Base-by-base conservation (phyloP, 1,140 invertebrate species). In the Dendrolimus punctatus region DNA sequence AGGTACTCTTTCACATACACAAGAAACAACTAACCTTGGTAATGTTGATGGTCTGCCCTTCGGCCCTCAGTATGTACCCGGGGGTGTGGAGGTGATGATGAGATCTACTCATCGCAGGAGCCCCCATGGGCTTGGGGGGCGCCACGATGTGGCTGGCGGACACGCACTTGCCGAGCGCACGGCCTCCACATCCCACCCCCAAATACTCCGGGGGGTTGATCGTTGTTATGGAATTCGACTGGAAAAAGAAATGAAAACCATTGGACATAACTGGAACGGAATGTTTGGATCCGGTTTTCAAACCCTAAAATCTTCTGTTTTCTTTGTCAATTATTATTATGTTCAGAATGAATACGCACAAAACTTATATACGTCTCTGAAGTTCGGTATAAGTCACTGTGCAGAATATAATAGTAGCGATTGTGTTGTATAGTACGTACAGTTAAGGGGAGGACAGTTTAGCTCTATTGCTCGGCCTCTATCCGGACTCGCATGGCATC, bases 51-150 rank as follows among this genome's bases (percentile, higher is more conserved):
- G 58, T 66, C 39, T 61, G 64, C 7, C 78, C 76, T 9, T 66
- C 58, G 0, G 78, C 73, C 8, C 78, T 68, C 57, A 87, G 77
- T 39, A 87, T 87, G 65, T 84, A 87, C 2, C 78, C 85, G 39
- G 84, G 66, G 8, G 78, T 70, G 46, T 74, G 72, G 49, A 79
- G 64, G 39, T 66, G 62, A 42, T 73, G 66, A 5, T 73, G 69
- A n/a, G 7, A 67, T 68, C 42, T 45, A 46, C 49, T 53, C 53
- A 55, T 62, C 47, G 62, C 57, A 54, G 56, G 56, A 43, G 64
- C 64, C 23, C 23, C 23, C 23, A 23, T 23, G 23, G 53, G 53
- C 55, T 63, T 42, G 55, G 57, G 48, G 62, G 48, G 58, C 57
- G 62, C 40, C 47, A 61, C 68, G 50, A 80, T 55, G 57, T 78